phyloP scores from a whole-genome alignment of 1,140 invertebrate species.

The Gerris buenoi region DNA sequence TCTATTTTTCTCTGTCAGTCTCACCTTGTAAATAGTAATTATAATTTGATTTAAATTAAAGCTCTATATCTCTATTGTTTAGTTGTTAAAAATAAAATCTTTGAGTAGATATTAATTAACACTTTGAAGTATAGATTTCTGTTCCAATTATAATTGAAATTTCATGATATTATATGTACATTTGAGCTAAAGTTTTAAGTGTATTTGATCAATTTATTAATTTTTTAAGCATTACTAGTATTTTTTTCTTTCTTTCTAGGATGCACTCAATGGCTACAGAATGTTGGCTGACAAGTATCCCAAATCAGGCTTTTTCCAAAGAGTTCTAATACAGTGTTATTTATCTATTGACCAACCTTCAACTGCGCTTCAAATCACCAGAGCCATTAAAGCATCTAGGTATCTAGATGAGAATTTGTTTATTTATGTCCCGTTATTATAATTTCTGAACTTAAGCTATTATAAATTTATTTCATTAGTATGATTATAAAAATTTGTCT shows the following conservation, averaged over 20 bases:
- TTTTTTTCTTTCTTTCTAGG: constrained; percentile 30
- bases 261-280: constrained; percentile 62
- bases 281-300: constrained; percentile 40
- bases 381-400: constrained; percentile 21
- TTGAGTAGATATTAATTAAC: too few species aligned
- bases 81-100: too few species aligned
- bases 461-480: too few species aligned
- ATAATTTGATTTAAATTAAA: too few species aligned
- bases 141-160: too few species aligned
- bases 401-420: too few species aligned
- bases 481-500: too few species aligned
- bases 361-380: constrained; percentile 50
- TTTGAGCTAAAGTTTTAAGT: neutral
- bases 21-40: too few species aligned
- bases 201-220: neutral
- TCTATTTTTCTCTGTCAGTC: too few species aligned
- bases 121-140: too few species aligned
- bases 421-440: too few species aligned
- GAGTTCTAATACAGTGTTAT: constrained; percentile 58
- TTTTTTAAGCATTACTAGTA: neutral
- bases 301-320: constrained; percentile 28
- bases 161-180: neutral
- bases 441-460: too few species aligned
- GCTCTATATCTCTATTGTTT: neutral
- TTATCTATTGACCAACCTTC: constrained; percentile 57